Evolutionary conservation across 2,888 invertebrate species (phyloP).

Genomic region (Lottia scabra): DNA sequence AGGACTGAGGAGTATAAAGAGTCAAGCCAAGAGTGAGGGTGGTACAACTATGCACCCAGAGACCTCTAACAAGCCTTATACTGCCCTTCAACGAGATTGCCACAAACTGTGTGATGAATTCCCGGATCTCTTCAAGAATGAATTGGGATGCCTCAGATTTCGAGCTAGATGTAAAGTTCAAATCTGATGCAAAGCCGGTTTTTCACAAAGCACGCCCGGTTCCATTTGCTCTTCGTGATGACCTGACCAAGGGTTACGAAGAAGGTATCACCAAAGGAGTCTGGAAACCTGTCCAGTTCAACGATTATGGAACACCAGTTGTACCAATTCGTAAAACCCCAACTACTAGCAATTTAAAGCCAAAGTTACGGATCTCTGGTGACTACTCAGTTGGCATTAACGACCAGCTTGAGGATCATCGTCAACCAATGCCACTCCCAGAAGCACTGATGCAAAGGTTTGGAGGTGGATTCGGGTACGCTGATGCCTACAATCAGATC

Average conservation of each 20-base stretch:
- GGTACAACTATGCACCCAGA: no score
- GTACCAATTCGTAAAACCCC: constrained; percentile 4
- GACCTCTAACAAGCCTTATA: no score
- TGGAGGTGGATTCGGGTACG: neutral
- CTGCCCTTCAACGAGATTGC: no score
- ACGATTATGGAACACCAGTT: constrained; percentile 10
- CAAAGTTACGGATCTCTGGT: neutral
- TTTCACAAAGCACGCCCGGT: constrained; percentile 21
- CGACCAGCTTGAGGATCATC: neutral
- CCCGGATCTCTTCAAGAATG: neutral
- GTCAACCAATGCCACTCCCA: neutral
- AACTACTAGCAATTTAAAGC: no score
- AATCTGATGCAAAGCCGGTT: constrained; percentile 14
- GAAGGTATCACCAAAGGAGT: constrained; percentile 11
- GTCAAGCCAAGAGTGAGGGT: no score
- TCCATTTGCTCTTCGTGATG: constrained; percentile 18
- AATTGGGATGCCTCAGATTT: neutral
- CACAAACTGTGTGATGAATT: no score
- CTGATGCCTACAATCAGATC: neutral
- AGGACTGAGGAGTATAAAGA: neutral
- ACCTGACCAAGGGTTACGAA: constrained; percentile 4
- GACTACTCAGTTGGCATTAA: neutral
- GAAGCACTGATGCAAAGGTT: neutral
- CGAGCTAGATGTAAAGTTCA: constrained; percentile 11
- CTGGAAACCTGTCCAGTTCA: constrained; percentile 8